Conservation (phyloP, 2,113 vertebrate species). For the Corythoichthys intestinalis region DNA sequence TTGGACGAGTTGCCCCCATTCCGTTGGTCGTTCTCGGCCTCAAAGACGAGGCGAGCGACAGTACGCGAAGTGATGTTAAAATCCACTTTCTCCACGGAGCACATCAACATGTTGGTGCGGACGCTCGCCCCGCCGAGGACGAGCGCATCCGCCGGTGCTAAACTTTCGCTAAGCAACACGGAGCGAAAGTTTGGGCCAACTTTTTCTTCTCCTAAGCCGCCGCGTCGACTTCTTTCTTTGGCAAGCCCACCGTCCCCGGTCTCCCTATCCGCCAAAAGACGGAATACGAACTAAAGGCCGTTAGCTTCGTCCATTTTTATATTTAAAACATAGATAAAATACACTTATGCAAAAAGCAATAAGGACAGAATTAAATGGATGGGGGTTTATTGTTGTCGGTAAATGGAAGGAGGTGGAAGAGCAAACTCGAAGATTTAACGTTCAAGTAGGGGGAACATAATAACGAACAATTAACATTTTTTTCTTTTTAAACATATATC, state of each 20-base stretch:
- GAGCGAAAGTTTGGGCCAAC: slow-evolving; percentile 23
- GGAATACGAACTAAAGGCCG: slow-evolving; percentile 21
- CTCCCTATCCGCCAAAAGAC: background rate
- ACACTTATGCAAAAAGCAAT: background rate
- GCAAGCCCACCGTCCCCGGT: slow-evolving; percentile 20
- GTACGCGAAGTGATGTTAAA: slow-evolving; percentile 66
- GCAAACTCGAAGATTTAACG: background rate
- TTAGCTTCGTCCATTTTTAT: slow-evolving; percentile 8
- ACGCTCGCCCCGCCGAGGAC: background rate
- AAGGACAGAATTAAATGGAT: background rate
- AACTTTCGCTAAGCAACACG: slow-evolving; percentile 26
- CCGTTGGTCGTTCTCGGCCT: slow-evolving; percentile 69
- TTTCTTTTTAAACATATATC: background rate
- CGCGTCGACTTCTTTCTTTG: slow-evolving; percentile 7
- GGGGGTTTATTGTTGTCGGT: slow-evolving; percentile 30
- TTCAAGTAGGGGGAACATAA: background rate
- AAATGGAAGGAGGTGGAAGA: slow-evolving; percentile 29
- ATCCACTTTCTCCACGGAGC: slow-evolving; percentile 75
- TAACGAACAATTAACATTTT: too few relatives aligned
- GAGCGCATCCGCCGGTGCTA: slow-evolving; percentile 44
- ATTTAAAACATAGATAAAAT: slow-evolving; percentile 25
- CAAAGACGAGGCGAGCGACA: slow-evolving; percentile 70
- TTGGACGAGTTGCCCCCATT: slow-evolving; percentile 75
- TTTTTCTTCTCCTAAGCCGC: background rate
- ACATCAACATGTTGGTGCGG: slow-evolving; percentile 66